These are phyloP conservation scores for Drosophila dunni DNA, from an alignment of 1,140 invertebrate species.

Conservation along the genomic window DNA sequence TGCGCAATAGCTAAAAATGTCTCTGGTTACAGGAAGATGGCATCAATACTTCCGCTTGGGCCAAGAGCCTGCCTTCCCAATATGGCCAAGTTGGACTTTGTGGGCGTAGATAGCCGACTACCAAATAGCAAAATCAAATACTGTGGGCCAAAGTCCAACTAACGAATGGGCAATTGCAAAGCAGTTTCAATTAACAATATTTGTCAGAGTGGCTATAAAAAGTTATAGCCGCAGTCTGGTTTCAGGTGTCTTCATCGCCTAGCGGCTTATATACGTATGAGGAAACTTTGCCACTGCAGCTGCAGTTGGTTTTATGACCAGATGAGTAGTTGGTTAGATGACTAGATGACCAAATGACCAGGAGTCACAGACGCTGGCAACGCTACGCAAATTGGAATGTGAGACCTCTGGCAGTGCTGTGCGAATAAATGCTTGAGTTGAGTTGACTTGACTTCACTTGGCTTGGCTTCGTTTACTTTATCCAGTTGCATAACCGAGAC, in stretches of 20 bases:
- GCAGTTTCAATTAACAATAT: constrained; percentile 74
- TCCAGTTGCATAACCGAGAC: constrained; percentile 57
- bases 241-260: constrained; percentile 66
- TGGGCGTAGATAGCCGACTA: constrained; percentile 25
- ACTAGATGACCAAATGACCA: constrained; percentile 26
- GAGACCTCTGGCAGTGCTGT: constrained; percentile 78
- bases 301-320: constrained; percentile 25
- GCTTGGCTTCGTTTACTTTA: constrained; percentile 48
- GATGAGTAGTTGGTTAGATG: not conserved
- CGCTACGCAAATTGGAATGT: constrained; percentile 81
- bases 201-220: constrained; percentile 68
- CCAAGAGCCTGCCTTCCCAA: constrained; percentile 1
- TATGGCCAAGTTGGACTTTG: not conserved
- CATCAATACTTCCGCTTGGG: constrained; percentile 54
- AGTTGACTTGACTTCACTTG: not conserved
- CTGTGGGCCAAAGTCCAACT: not conserved
- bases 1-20: constrained; percentile 73
- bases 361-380: constrained; percentile 31
- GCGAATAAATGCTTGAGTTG: constrained; percentile 60
- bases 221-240: constrained; percentile 52
- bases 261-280: constrained; percentile 46
- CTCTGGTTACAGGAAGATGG: constrained; percentile 63
- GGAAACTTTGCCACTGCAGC: constrained; percentile 42
- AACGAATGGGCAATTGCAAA: constrained; percentile 38
- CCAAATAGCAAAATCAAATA: not conserved